phyloP scores from a whole-genome alignment of 2,888 invertebrate species.

The Glyphotaelius pellucidus region DNA sequence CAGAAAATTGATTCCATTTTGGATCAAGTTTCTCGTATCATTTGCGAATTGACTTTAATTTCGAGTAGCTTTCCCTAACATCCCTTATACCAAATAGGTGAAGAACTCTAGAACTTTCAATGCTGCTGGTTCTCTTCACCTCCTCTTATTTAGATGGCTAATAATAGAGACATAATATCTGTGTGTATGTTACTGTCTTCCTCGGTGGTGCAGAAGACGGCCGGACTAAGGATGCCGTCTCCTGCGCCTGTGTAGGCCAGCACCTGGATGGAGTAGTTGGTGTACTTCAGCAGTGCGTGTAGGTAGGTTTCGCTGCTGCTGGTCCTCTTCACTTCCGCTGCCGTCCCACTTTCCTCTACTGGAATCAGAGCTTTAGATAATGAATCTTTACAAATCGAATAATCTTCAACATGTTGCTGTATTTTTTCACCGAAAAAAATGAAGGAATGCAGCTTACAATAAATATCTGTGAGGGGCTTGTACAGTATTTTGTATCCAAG shows the following conservation, averaged over 20 bases:
- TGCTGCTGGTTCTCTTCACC: not conserved
- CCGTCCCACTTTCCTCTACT: slow-evolving; percentile 71
- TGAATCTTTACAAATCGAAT: not conserved
- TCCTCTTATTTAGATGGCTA: not conserved
- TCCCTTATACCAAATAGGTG: too few relatives aligned
- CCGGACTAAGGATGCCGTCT: slow-evolving; percentile 87
- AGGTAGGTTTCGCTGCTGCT: slow-evolving; percentile 88
- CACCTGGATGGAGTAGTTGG: slow-evolving; percentile 92
- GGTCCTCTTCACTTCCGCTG: slow-evolving; percentile 87
- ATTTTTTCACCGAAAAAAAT: too few relatives aligned
- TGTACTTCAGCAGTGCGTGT: slow-evolving; percentile 88
- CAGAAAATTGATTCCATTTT: too few relatives aligned
- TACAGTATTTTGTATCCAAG: slow-evolving; percentile 92
- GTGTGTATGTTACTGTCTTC: slow-evolving; percentile 83
- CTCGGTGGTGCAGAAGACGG: slow-evolving; percentile 89
- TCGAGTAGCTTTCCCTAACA: too few relatives aligned
- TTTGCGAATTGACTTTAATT: too few relatives aligned
- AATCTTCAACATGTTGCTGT: too few relatives aligned
- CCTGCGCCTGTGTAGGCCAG: slow-evolving; percentile 91
- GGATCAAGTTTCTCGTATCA: too few relatives aligned
- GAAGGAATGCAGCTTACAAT: slow-evolving; percentile 57
- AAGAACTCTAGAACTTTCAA: not conserved
- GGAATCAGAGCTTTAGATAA: not conserved
- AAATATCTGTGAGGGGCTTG: slow-evolving; percentile 80
- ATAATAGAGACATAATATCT: not conserved